Percentiles rank a stretch among this genome's conserved stretches.
Evolutionary conservation across 2,888 invertebrate species (phyloP).

Genomic region (Drosophila kanekoi): DNA sequence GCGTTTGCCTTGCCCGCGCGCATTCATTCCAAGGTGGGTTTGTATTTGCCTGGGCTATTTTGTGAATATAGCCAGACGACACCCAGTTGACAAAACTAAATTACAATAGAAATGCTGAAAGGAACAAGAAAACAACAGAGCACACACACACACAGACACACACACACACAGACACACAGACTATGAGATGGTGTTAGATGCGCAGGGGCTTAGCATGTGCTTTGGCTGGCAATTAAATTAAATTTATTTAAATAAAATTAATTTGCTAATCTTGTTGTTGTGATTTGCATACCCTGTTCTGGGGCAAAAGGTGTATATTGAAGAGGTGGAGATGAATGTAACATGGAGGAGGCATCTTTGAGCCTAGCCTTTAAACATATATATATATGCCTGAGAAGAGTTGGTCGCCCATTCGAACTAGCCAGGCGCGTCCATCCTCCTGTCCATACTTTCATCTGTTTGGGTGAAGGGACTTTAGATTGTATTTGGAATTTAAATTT

Average conservation of each 20-base stretch:
- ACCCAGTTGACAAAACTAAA: slow-evolving; percentile 68
- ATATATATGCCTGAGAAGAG: no score
- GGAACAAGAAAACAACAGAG: slow-evolving; percentile 35
- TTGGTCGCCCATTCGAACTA: no score
- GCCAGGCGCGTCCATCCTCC: no score
- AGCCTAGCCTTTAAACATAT: no score
- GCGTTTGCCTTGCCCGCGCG: slow-evolving; percentile 5
- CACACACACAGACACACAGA: slow-evolving; percentile 6
- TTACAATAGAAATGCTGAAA: slow-evolving; percentile 63
- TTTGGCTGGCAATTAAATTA: slow-evolving; percentile 80
- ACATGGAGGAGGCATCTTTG: no score
- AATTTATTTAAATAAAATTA: slow-evolving; percentile 81
- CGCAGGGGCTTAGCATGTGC: slow-evolving; percentile 46
- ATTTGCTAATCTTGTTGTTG: slow-evolving; percentile 54
- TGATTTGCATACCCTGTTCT: slow-evolving; percentile 12
- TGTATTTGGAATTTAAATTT: no score
- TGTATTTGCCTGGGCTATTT: slow-evolving; percentile 50
- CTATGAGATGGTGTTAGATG: slow-evolving; percentile 24
- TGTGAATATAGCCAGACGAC: slow-evolving; percentile 51
- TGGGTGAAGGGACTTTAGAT: no score
- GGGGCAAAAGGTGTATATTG: not conserved
- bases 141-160: slow-evolving; percentile 22
- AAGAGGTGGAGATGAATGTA: no score
- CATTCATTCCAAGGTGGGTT: slow-evolving; percentile 52
- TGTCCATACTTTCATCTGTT: no score